These are phyloP conservation scores for Hipposideros larvatus DNA, from an alignment of 2,797 vertebrate species.

Conservation along the genomic window DNA sequence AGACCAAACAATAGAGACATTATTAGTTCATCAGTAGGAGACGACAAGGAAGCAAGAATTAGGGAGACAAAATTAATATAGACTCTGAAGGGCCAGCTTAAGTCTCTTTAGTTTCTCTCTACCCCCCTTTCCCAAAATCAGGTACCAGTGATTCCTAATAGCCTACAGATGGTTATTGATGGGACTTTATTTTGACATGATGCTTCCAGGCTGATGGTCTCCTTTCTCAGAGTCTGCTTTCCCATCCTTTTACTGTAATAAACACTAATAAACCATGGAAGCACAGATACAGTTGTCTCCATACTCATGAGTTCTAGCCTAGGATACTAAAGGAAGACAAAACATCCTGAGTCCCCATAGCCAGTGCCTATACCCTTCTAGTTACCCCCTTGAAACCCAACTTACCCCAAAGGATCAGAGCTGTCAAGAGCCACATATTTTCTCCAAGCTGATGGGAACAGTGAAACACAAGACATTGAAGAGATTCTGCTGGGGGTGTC, in stretches of 20 bases:
- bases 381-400: not conserved
- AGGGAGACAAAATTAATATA: not conserved
- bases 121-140: not conserved
- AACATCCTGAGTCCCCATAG: not conserved
- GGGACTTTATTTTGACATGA: not conserved
- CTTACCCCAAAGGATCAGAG: constrained; percentile 75
- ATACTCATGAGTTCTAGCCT: not conserved
- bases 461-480: not conserved
- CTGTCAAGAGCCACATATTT: constrained; percentile 68
- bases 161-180: not conserved
- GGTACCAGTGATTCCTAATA: not conserved
- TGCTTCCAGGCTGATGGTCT: not conserved
- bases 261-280: not conserved
- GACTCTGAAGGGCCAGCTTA: not conserved
- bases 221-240: not conserved
- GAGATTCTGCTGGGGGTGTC: not conserved
- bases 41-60: not conserved
- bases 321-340: not conserved
- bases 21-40: not conserved
- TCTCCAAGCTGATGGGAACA: not conserved
- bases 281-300: not conserved
- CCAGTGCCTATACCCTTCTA: not conserved
- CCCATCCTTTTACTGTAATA: not conserved
- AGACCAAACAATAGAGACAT: constrained; percentile 2
- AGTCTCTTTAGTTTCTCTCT: not conserved